Evolutionary conservation across 2,888 invertebrate genomes (phyloP).

Genomic region (Oxycera nigricornis): DNA sequence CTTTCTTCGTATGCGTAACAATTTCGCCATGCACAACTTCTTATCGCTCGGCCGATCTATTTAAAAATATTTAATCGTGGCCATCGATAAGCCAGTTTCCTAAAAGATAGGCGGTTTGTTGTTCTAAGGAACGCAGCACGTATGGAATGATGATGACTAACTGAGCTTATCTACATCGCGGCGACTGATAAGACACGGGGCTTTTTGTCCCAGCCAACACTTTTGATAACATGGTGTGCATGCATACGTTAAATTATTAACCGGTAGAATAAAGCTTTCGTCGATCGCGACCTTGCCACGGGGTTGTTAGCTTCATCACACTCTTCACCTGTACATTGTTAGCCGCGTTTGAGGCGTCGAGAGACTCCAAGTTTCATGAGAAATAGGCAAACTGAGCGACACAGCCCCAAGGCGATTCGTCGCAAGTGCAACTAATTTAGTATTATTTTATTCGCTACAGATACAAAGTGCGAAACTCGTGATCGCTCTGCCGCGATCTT

Average conservation of each 20-base stretch:
- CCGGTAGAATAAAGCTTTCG: background rate
- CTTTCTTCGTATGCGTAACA: too few relatives aligned
- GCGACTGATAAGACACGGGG: constrained; percentile 22
- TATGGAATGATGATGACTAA: background rate
- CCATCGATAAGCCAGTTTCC: background rate
- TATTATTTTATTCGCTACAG: constrained; percentile 11
- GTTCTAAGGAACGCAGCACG: background rate
- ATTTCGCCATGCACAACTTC: too few relatives aligned
- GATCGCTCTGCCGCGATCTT: constrained; percentile 10
- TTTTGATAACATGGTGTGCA: background rate
- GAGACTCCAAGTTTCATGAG: constrained; percentile 8
- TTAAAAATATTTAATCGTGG: too few relatives aligned
- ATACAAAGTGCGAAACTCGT: constrained; percentile 23
- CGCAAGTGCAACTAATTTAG: constrained; percentile 24
- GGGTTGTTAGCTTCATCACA: background rate
- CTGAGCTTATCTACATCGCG: background rate
- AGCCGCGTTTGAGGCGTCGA: background rate
- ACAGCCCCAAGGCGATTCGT: background rate
- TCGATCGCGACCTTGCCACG: background rate
- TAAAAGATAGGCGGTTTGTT: background rate
- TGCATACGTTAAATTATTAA: background rate
- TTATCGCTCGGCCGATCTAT: too few relatives aligned
- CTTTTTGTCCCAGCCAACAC: background rate
- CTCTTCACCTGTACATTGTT: background rate
- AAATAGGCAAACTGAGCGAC: background rate